phyloP scores from a whole-genome alignment of 2,797 vertebrate species.

The Pseudochirops cupreus region DNA sequence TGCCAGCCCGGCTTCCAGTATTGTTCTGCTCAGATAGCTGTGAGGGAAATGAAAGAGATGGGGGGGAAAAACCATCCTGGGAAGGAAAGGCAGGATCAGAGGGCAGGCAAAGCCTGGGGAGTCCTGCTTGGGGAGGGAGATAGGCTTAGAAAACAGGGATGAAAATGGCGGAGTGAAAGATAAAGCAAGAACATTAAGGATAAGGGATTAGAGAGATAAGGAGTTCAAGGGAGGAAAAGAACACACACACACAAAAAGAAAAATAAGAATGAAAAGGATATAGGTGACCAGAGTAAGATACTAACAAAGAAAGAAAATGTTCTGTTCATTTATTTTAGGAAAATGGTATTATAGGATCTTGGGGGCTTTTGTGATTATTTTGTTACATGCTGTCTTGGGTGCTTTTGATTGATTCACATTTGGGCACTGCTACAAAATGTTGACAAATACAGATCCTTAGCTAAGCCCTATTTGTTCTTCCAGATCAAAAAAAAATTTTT shows the following conservation, averaged over 20 bases:
- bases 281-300: slow-evolving; percentile 76
- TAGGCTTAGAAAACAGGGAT: slow-evolving; percentile 80
- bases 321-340: slow-evolving; percentile 77
- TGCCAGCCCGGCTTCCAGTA: slow-evolving; percentile 82
- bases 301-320: slow-evolving; percentile 78
- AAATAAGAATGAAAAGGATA: slow-evolving; percentile 79
- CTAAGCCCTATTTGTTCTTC: slow-evolving; percentile 61
- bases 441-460: slow-evolving; percentile 76
- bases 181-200: slow-evolving; percentile 83
- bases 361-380: slow-evolving; percentile 74
- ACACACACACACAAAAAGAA: slow-evolving; percentile 74
- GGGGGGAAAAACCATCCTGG: slow-evolving; percentile 80
- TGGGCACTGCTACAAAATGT: slow-evolving; percentile 68
- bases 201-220: slow-evolving; percentile 80
- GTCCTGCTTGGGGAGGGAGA: slow-evolving; percentile 73
- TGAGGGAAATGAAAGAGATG: slow-evolving; percentile 80
- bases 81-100: slow-evolving; percentile 84
- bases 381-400: slow-evolving; percentile 73
- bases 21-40: slow-evolving; percentile 83
- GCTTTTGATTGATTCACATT: slow-evolving; percentile 77
- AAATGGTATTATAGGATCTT: slow-evolving; percentile 72
- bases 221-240: slow-evolving; percentile 80
- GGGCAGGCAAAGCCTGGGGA: slow-evolving; percentile 82
- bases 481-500: slow-evolving; percentile 72
- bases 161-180: slow-evolving; percentile 81